A percentile compares a stretch with the other conserved stretches of the same genome.
phyloP scores from a whole-genome alignment of 1,140 invertebrate species.

The Linepithema humile region DNA sequence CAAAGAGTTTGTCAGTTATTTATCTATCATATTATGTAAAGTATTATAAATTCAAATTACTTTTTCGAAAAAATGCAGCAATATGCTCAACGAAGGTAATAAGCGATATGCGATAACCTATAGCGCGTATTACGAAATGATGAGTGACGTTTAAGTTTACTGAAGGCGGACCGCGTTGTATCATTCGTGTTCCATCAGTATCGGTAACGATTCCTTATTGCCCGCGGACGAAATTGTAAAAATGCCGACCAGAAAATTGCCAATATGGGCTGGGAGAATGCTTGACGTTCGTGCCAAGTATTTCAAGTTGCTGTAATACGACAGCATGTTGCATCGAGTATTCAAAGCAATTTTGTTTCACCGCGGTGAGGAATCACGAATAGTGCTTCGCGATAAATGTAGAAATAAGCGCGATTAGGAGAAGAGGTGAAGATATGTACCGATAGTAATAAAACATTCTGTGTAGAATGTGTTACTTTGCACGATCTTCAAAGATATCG shows the following conservation, averaged over 20 bases:
- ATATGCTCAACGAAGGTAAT: neutral
- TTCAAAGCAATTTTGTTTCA: slow-evolving; percentile 51
- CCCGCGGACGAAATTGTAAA: slow-evolving; percentile 20
- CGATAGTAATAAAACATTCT: slow-evolving; percentile 34
- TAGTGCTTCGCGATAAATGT: slow-evolving; percentile 27
- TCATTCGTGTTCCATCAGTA: slow-evolving; percentile 38
- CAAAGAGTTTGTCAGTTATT: neutral
- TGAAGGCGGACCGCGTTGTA: slow-evolving; percentile 9
- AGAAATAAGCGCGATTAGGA: slow-evolving; percentile 40
- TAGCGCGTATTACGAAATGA: slow-evolving; percentile 17
- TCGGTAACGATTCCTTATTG: slow-evolving; percentile 44
- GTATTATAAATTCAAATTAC: neutral
- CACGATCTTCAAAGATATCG: neutral
- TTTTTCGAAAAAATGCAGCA: neutral
- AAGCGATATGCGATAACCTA: slow-evolving; percentile 23
- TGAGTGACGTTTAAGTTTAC: slow-evolving; percentile 18
- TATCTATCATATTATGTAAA: neutral
- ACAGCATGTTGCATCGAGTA: neutral
- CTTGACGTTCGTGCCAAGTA: slow-evolving; percentile 26
- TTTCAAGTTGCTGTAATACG: slow-evolving; percentile 44
- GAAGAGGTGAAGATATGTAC: neutral
- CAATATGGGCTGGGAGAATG: slow-evolving; percentile 16
- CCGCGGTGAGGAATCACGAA: slow-evolving; percentile 13
- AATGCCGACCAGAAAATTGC: slow-evolving; percentile 39
- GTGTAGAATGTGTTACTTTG: neutral